A percentile compares a stretch with the other conserved stretches of the same genome.
These are phyloP conservation scores for Tenthredo livida DNA, from an alignment of 2,888 invertebrate genomes.

Conservation along the genomic window DNA sequence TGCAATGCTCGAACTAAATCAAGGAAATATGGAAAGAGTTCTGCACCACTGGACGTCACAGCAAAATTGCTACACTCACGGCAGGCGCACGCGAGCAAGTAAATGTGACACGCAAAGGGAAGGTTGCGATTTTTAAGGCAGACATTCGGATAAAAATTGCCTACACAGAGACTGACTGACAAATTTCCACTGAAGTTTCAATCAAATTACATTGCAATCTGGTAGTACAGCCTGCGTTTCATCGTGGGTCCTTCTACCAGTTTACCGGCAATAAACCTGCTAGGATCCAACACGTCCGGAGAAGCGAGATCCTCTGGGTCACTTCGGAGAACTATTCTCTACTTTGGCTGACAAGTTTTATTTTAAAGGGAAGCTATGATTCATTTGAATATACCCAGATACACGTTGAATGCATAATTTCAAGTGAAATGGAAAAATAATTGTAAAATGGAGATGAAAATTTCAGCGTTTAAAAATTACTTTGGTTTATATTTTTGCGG, in stretches of 20 bases:
- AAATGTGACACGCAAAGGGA: constrained; percentile 42
- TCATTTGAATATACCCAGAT: neutral
- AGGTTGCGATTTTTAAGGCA: constrained; percentile 35
- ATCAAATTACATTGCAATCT: constrained; percentile 27
- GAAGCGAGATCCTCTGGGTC: neutral
- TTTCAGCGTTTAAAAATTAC: constrained; percentile 3
- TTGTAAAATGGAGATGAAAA: neutral
- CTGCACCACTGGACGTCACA: constrained; percentile 13
- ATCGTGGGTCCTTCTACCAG: neutral
- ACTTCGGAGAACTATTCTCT: neutral
- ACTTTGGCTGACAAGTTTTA: neutral
- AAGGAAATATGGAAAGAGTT: neutral
- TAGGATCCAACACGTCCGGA: constrained; percentile 10
- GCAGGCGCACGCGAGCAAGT: neutral
- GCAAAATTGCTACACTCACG: neutral
- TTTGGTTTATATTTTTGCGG: constrained; percentile 11
- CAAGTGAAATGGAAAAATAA: neutral
- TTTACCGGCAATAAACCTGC: neutral
- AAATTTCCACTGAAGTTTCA: constrained; percentile 31
- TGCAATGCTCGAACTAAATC: constrained; percentile 10
- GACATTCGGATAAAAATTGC: constrained; percentile 25
- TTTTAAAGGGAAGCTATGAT: neutral
- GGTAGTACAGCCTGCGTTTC: neutral
- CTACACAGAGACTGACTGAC: constrained; percentile 14
- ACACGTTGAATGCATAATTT: neutral